Base-by-base conservation (phyloP, 2,888 invertebrate genomes). In the Schrankia costaestrigalis region DNA sequence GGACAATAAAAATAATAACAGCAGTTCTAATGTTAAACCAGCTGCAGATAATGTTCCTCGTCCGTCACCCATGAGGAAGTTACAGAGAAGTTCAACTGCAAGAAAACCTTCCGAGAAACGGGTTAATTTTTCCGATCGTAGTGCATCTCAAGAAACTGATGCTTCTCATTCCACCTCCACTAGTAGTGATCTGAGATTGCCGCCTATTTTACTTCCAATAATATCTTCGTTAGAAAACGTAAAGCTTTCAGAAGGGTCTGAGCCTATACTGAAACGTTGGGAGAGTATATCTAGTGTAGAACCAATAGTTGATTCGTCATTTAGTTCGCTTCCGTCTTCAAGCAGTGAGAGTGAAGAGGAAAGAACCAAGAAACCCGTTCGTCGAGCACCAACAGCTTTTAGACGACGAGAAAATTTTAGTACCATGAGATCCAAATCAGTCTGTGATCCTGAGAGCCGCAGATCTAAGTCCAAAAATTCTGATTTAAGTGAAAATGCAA, bases 211-310 rank as follows among this genome's bases (percentile, higher is more conserved):
- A 51, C 78, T 92, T 19, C 93, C 93, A 15, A 92, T 93, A 35
- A 90, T 93, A 44, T 90, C 91, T 48, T 91, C 90, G 42, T 73
- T 93, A 56, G 90, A 91, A 70, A 87, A 83, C 36, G 85, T 87
- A 1, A 86, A 80, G 46, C 63, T 89, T 17, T 51, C 78, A 8
- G 84, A 86, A 40, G 59, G 75, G 6, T 60, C 66, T 1, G 87
- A 87, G 40, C 78, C 82, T n/a, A 63, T 84, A 31, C 46, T 89
- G 10, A 88, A 85, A 62, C 72, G 88, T 31, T 91, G 90, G 79
- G 90, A 90, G 49, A 93, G 93, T 59, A 88, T 91, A 22, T 93
- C 93, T 0, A 93, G 93, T 59, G 87, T 93, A 11, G 93, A 93
- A 30, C 93, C 93, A 9, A 90, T 93, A 47, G 85, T 92, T 13